These are phyloP conservation scores for Delichon dasypus DNA, from an alignment of 2,797 vertebrate genomes.

Conservation along the genomic window DNA sequence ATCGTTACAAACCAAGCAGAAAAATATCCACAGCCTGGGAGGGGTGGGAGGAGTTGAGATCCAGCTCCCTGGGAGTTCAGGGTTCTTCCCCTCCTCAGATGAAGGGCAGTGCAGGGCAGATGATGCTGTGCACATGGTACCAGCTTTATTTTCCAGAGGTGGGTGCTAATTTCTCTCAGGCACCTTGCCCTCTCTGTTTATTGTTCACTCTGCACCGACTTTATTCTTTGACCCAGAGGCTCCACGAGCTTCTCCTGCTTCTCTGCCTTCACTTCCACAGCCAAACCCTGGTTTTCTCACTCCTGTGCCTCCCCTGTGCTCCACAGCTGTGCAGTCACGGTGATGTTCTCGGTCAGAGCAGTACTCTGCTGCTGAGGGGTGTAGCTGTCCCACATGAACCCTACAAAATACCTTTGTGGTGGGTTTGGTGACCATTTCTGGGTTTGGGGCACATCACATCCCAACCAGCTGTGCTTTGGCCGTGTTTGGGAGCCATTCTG, in stretches of 20 bases:
- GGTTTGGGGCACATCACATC: rapidly evolving
- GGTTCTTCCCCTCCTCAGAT: not conserved
- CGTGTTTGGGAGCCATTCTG: not conserved
- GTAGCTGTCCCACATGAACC: not conserved
- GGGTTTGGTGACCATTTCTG: not conserved
- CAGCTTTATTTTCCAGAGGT: not conserved
- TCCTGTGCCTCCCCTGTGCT: not conserved
- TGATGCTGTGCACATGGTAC: not conserved
- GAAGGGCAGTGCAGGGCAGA: not conserved
- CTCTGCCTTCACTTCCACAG: not conserved
- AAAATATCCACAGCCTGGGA: not conserved
- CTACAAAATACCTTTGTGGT: not conserved
- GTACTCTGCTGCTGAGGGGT: rapidly evolving
- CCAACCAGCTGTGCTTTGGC: not conserved
- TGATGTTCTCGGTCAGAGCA: not conserved
- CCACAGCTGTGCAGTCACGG: not conserved
- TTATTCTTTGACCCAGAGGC: not conserved
- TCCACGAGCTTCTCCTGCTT: not conserved
- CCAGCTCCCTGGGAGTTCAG: not conserved
- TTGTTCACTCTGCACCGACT: rapidly evolving
- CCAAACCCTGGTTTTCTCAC: not conserved
- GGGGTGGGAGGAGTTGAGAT: not conserved
- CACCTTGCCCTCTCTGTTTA: not conserved
- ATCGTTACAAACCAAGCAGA: not conserved
- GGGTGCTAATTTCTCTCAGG: not conserved